Percentiles rank a stretch among this genome's conserved stretches.
phyloP scores from a whole-genome alignment of 2,797 vertebrate genomes.

The Rhabdophis nuchalis region DNA sequence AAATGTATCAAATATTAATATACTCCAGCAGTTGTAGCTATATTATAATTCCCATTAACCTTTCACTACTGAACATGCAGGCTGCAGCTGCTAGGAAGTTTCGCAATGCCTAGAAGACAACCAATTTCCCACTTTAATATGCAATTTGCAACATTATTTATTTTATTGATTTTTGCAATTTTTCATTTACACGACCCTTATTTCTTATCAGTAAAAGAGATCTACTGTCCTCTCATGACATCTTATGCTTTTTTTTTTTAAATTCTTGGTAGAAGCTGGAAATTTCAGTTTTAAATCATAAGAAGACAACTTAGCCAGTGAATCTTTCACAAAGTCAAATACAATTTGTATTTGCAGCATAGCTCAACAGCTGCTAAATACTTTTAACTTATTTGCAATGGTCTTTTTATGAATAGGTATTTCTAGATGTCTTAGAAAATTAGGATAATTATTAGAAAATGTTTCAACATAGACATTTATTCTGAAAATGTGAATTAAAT shows the following conservation, averaged over 20 bases:
- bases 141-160: conserved; percentile 1
- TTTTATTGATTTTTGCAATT: conserved; percentile 62
- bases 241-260: conserved; percentile 52
- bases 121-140: conserved; percentile 31
- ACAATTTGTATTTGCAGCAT: conserved; percentile 73
- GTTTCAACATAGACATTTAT: conserved; percentile 48
- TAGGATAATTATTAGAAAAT: conserved; percentile 40
- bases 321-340: conserved; percentile 74
- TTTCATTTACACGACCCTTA: conserved; percentile 72
- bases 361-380: conserved; percentile 72
- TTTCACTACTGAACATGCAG: not conserved
- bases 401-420: conserved; percentile 54
- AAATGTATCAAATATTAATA: not conserved
- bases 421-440: conserved; percentile 55
- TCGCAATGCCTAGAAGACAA: conserved; percentile 61
- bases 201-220: conserved; percentile 72
- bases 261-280: conserved; percentile 67
- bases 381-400: conserved; percentile 52
- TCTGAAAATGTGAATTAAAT: conserved; percentile 40
- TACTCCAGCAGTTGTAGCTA: not conserved
- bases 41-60: not conserved
- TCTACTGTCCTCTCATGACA: conserved; percentile 73
- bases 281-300: conserved; percentile 64
- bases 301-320: conserved; percentile 65
- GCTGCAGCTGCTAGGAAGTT: conserved; percentile 4